These are phyloP conservation scores for Drosophila nigrodunni DNA, from an alignment of 1,140 invertebrate genomes.

Conservation along the genomic window DNA sequence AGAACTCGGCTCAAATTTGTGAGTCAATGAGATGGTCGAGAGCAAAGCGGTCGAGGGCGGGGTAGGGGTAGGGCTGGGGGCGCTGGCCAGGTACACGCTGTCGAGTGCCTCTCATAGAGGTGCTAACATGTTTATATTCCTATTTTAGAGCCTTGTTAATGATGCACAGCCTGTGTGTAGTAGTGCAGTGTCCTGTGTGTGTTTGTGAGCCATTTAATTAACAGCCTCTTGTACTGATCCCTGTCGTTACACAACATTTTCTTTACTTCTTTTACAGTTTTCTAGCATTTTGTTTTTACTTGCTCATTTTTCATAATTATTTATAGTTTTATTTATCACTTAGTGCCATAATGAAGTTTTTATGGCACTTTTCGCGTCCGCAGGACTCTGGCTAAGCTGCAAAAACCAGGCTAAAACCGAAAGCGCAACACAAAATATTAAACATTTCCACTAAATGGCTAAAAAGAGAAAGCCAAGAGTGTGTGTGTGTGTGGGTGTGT, in stretches of 20 bases:
- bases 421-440: slow-evolving; percentile 50
- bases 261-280: neutral
- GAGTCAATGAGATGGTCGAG: slow-evolving; percentile 15
- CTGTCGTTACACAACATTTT: slow-evolving; percentile 7
- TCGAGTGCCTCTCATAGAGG: slow-evolving; percentile 24
- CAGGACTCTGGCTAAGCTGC: neutral
- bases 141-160: slow-evolving; percentile 37
- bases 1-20: slow-evolving; percentile 3
- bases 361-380: slow-evolving; percentile 13
- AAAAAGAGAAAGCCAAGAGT: neutral
- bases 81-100: neutral
- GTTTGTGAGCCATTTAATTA: slow-evolving; percentile 13
- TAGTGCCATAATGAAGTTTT: slow-evolving; percentile 16
- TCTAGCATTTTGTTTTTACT: neutral
- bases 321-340: slow-evolving; percentile 65
- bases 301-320: slow-evolving; percentile 62
- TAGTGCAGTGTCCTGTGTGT: neutral
- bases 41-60: neutral
- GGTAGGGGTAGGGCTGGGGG: too few species aligned
- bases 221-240: slow-evolving; percentile 2
- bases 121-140: slow-evolving; percentile 46
- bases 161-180: neutral
- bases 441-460: slow-evolving; percentile 51
- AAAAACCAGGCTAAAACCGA: neutral
- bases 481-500: neutral